Percentiles rank a stretch among this genome's conserved stretches.
These are phyloP conservation scores for Gymnogyps californianus DNA, from an alignment of 2,113 vertebrate species.

Conservation along the genomic window DNA sequence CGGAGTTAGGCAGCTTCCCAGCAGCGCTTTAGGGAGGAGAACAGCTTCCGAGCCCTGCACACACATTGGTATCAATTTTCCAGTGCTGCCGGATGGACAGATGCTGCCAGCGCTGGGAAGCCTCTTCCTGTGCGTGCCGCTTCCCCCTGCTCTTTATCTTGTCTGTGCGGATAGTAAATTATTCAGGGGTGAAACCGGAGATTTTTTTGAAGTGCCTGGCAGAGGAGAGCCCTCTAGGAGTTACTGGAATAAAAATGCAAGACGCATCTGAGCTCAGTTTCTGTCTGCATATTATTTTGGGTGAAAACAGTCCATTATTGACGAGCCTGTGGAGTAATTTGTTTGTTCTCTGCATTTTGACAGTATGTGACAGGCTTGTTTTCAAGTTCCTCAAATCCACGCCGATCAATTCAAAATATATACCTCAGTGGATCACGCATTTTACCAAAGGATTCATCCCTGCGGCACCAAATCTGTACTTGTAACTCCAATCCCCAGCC, in stretches of 20 bases:
- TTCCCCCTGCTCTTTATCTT: not conserved
- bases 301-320: not conserved
- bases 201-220: not conserved
- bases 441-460: rapidly evolving
- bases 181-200: not conserved
- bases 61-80: rapidly evolving
- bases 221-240: not conserved
- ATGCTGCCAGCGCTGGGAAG: rapidly evolving
- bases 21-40: not conserved
- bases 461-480: not conserved
- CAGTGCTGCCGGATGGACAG: rapidly evolving
- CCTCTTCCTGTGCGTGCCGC: rapidly evolving
- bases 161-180: not conserved
- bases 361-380: rapidly evolving
- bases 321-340: rapidly evolving
- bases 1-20: rapidly evolving
- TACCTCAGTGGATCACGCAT: rapidly evolving
- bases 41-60: rapidly evolving
- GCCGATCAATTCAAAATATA: rapidly evolving
- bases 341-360: not conserved
- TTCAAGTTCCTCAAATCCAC: rapidly evolving
- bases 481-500: not conserved
- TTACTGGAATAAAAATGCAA: not conserved
- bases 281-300: not conserved
- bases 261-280: not conserved